phyloP scores from a whole-genome alignment of 2,113 vertebrate species.

The Hymenochirus boettgeri region DNA sequence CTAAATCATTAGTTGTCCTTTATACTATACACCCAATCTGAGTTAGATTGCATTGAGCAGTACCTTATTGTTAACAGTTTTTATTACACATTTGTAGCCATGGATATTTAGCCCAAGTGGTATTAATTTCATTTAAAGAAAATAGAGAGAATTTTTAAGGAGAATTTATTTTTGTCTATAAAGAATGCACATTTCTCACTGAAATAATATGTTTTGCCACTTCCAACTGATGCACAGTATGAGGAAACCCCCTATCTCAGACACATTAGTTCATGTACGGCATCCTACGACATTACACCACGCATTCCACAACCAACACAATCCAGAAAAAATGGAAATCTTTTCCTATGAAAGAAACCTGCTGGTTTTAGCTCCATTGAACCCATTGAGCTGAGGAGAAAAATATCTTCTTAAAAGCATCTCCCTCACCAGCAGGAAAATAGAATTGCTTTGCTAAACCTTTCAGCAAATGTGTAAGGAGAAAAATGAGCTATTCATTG shows the following conservation, averaged over 20 bases:
- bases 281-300: constrained; percentile 26
- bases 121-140: not conserved
- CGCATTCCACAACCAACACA: constrained; percentile 31
- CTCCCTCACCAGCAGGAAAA: constrained; percentile 10
- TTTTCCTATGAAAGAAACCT: constrained; percentile 9
- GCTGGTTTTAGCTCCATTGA: constrained; percentile 18
- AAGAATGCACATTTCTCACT: not conserved
- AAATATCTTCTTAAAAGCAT: not conserved
- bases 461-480: constrained; percentile 11
- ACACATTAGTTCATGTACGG: constrained; percentile 14
- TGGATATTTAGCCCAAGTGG: not conserved
- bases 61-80: too few relatives aligned
- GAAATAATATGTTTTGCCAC: constrained; percentile 3
- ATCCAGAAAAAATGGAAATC: constrained; percentile 7
- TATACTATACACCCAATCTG: not conserved
- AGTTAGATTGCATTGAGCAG: not conserved
- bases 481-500: constrained; percentile 15
- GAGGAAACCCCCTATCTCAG: not conserved
- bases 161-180: not conserved
- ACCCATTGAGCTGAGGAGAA: constrained; percentile 19
- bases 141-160: not conserved
- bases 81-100: not conserved
- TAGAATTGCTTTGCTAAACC: constrained; percentile 29
- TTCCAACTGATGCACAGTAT: constrained; percentile 6
- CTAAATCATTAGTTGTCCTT: too few relatives aligned